Conservation (phyloP, 2,888 invertebrate genomes). For the Palloptera scutellata region DNA sequence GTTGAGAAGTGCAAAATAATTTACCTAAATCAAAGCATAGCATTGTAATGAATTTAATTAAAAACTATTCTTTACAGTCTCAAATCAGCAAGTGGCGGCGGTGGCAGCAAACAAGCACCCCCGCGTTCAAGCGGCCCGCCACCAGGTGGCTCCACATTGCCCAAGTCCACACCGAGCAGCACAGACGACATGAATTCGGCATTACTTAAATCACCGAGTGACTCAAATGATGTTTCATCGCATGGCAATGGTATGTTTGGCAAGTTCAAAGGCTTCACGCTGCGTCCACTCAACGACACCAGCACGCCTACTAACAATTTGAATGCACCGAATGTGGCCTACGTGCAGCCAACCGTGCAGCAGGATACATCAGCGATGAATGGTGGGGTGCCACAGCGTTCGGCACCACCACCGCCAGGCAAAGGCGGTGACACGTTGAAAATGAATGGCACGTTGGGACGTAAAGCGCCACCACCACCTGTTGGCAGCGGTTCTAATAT, state of each 20-base stretch:
- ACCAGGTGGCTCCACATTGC: conserved; percentile 48
- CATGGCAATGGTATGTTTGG: conserved; percentile 77
- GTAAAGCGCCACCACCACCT: conserved; percentile 44
- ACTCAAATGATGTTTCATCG: conserved; percentile 66
- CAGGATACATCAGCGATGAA: conserved; percentile 46
- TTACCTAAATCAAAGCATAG: no score
- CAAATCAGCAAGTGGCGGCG: conserved; percentile 53
- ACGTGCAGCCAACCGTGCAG: conserved; percentile 63
- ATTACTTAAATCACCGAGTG: conserved; percentile 69
- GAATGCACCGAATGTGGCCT: conserved; percentile 67
- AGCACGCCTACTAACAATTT: conserved; percentile 53
- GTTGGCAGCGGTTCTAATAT: background rate
- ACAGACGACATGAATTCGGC: conserved; percentile 79
- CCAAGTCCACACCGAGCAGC: conserved; percentile 68
- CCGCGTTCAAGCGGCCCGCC: conserved; percentile 47
- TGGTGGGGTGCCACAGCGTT: conserved; percentile 64
- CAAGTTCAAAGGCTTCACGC: conserved; percentile 85
- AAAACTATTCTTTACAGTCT: conserved; percentile 51
- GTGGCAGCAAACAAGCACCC: conserved; percentile 48
- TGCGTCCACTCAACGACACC: conserved; percentile 65
- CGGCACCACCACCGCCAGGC: conserved; percentile 71
- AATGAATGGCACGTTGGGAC: conserved; percentile 44
- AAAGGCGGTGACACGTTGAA: conserved; percentile 47
- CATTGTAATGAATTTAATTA: no score
- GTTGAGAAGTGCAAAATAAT: no score